Evolutionary conservation across 2,113 vertebrate species (phyloP), one percentile per base, ranked within the genome.

Genomic region (Tonatia bakeri): DNA sequence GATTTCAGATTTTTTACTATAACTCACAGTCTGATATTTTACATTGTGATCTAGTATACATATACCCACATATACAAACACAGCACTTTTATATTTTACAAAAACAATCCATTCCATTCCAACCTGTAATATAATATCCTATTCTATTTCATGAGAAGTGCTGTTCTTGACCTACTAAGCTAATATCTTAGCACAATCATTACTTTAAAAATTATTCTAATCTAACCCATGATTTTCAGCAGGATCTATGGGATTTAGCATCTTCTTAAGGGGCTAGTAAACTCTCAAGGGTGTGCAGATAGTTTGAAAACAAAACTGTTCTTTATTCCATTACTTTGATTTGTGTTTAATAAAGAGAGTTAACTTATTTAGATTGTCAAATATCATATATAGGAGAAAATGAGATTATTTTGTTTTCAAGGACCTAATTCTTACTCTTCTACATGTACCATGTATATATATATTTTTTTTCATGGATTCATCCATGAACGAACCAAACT

Each of bases 351-450:
- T 76, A 54, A 91, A 89, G 31, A 94, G 1, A 84, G 19, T 38
- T 91, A 69, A 70, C 76, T 81, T 91, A 87, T 75, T 94, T 92
- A 84, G 15, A 47, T 64, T 88, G 93, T 76, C 22, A 83, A 56
- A 77, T 70, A 54, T 64, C 5, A 38, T 3, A 56, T 77, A 12
- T 19, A 91, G 38, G 54, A 82, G 12, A 73, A 86, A 85, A 84
- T 64, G 22, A 72, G n/a, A 84, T 47, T 15, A 4, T 87, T 84
- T 87, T 90, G 8, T 77, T 70, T 90, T 81, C 36, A 92, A 81
- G 87, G 24, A 36, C 4, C 2, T 89, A 52, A 76, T 64, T 14
- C 33, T 13, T 77, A 12, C 12, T 72, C 47, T 89, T 86, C 16
- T 73, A 75, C 4, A 83, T 54, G 20, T 73, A 26, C 1, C 19